Percentiles rank a stretch among this genome's conserved stretches.
Evolutionary conservation across 2,888 invertebrate species (phyloP).

Genomic region (Drosophila prostipennis): DNA sequence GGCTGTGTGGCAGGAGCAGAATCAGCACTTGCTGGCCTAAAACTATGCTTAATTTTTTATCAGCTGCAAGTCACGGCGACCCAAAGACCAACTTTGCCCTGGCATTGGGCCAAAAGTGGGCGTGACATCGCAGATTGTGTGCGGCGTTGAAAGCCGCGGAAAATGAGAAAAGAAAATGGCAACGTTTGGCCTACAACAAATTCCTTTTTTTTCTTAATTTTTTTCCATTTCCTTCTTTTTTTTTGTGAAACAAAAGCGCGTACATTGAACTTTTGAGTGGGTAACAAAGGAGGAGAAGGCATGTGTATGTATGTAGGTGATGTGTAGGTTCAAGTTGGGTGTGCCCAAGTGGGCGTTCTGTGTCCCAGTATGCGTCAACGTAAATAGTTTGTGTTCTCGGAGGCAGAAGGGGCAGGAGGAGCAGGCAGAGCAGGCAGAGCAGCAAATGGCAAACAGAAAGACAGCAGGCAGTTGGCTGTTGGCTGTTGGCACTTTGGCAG

Average conservation of each 20-base stretch:
- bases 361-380: conserved; percentile 46
- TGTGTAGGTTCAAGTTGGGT: conserved; percentile 19
- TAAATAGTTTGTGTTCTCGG: conserved; percentile 64
- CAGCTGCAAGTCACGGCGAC: conserved; percentile 55
- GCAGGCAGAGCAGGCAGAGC: background rate
- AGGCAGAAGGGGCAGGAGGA: conserved; percentile 41
- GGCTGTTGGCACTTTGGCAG: conserved; percentile 55
- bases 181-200: conserved; percentile 63
- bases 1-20: conserved; percentile 16
- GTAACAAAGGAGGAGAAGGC: conserved; percentile 1
- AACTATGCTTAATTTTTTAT: conserved; percentile 72
- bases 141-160: conserved; percentile 53
- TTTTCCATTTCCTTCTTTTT: background rate
- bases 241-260: conserved; percentile 66
- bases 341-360: conserved; percentile 57
- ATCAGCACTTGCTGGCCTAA: conserved; percentile 51
- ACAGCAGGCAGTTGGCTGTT: conserved; percentile 43
- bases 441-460: conserved; percentile 45
- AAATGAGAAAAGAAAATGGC: conserved; percentile 56
- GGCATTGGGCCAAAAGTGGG: conserved; percentile 42
- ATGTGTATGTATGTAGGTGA: background rate
- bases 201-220: conserved; percentile 1
- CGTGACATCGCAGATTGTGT: conserved; percentile 46
- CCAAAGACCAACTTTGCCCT: conserved; percentile 77
- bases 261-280: conserved; percentile 67